phyloP scores from a whole-genome alignment of 2,113 vertebrate genomes.

The Nothoprocta perdicaria region DNA sequence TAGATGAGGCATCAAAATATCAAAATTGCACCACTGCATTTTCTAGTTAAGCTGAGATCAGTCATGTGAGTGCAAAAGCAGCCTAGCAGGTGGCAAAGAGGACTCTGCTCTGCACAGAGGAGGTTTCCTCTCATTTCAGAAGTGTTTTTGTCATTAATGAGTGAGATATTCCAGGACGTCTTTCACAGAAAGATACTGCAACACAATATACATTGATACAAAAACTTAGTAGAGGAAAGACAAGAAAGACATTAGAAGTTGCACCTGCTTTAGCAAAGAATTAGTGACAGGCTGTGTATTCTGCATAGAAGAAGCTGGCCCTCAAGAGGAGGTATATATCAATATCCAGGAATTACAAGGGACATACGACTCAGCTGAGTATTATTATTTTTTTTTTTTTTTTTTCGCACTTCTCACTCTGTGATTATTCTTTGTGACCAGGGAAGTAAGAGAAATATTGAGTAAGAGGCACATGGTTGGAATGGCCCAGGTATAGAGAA shows the following conservation, averaged over 20 bases:
- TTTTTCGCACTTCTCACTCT: not conserved
- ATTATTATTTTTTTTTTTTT: no score
- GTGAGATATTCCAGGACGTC: not conserved
- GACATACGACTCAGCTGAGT: not conserved
- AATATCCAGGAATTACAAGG: not conserved
- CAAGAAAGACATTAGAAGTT: not conserved
- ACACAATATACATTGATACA: not conserved
- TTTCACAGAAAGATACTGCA: not conserved
- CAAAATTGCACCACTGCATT: not conserved
- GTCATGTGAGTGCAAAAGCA: not conserved
- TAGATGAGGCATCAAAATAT: not conserved
- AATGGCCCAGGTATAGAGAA: not conserved
- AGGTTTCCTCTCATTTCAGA: not conserved
- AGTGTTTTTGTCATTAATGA: not conserved
- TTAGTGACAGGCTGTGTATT: not conserved
- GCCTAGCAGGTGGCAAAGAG: not conserved
- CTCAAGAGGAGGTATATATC: not conserved
- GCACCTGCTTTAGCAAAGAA: not conserved
- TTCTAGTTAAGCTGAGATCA: not conserved
- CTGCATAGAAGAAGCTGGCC: not conserved
- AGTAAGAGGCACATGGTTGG: fast-evolving
- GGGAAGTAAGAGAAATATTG: not conserved
- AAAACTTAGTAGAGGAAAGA: not conserved
- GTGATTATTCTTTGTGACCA: not conserved
- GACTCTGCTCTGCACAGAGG: not conserved